A percentile compares a stretch with the other conserved stretches of the same genome.
phyloP scores from a whole-genome alignment of 2,113 vertebrate species.

The Melanerpes formicivorus region DNA sequence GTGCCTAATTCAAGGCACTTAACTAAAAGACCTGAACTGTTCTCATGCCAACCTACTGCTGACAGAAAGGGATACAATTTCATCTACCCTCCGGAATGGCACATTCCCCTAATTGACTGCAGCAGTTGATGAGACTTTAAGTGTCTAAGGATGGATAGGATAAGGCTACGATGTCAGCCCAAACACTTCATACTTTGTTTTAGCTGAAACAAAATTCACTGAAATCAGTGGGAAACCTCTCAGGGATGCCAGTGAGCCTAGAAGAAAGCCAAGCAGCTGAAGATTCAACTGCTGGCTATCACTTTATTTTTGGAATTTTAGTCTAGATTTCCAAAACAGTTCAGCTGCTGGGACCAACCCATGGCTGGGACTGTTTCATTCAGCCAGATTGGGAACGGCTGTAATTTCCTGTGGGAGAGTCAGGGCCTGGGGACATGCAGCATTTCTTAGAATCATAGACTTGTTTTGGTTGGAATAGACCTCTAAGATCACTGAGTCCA shows the following conservation, averaged over 20 bases:
- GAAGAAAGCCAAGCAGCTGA: neutral
- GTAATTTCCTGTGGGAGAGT: neutral
- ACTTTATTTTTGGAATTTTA: neutral
- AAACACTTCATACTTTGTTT: neutral
- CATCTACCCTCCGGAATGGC: neutral
- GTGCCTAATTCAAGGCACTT: neutral
- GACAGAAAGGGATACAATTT: neutral
- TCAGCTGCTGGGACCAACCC: neutral
- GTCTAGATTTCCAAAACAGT: neutral
- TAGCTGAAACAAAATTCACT: neutral
- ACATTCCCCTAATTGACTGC: neutral
- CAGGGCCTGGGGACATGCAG: neutral
- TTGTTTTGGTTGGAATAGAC: no score
- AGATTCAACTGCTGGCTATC: neutral
- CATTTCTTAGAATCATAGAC: neutral
- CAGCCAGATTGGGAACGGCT: neutral
- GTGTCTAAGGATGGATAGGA: neutral
- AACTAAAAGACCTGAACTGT: neutral
- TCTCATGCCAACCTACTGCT: neutral
- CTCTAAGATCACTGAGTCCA: no score
- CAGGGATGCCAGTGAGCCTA: neutral
- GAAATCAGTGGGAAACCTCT: neutral
- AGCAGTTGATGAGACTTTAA: neutral
- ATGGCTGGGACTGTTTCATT: neutral
- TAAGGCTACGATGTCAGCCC: neutral